Base-by-base conservation (phyloP, 1,140 invertebrate genomes). In the Papilio xuthus region DNA sequence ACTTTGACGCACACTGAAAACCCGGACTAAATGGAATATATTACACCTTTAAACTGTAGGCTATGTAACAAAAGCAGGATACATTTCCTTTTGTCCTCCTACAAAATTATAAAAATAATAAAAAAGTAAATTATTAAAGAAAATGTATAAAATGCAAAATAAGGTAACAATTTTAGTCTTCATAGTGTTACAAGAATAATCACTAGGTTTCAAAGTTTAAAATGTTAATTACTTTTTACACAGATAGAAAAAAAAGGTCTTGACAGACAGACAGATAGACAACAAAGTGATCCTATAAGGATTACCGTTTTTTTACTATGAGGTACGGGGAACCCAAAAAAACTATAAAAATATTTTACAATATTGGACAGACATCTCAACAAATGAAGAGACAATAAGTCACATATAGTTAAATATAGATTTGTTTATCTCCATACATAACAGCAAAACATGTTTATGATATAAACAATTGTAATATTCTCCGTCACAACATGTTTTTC, bases 21-120 rank as follows among this genome's bases (percentile, higher is more conserved):
- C 1, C 26, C 32, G n/a, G n/a, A 67, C 26, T 28, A 67, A 67
- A 67, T 67, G 26, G 60, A 63, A 63, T 67, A 67, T 67, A 67
- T 60, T 26, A 67, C 60, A 28, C 3, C 60, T 23, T 26, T 18
- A 67, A 32, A 67, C 26, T 12, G 12, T 26, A 10, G 4, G 23
- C 26, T 67, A 28, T 67, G 23, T 67, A 26, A 60, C 23, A 26
- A 13, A 60, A 18, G 23, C 6, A 26, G 20, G 0, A 26, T 23
- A 26, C 26, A 26, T 60, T 60, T 41, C 41, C 9, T 41, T 41
- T 41, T 41, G 41, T 41, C 41, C 41, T 41, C 41, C 4, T 41
- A 41, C 9, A 41, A 41, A 41, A 4, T 4, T 41, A 41, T 41
- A 41, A 4, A 4, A 41, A 41, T 4, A 41, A 41, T 9, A 41